Percentiles rank a stretch among this genome's conserved stretches.
Evolutionary conservation across 2,797 vertebrate genomes (phyloP).

Genomic region (Esox masquinongy): DNA sequence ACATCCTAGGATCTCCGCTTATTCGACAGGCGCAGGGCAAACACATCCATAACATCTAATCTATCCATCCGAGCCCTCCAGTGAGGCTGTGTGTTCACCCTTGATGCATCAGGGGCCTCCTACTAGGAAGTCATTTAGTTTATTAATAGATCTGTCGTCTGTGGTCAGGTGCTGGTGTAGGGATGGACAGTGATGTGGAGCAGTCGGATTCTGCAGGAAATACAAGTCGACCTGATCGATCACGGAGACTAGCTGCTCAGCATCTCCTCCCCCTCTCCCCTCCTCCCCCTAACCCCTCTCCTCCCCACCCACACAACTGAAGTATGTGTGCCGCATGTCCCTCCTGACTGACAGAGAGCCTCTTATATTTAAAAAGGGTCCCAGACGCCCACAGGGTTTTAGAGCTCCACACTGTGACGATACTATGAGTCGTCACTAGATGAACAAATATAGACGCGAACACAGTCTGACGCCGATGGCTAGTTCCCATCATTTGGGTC

Average conservation of each 20-base stretch:
- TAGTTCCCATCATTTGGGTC: constrained; percentile 37
- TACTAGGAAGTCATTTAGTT: not conserved
- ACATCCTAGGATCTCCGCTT: constrained; percentile 11
- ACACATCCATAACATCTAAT: not conserved
- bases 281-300: not conserved
- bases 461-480: not conserved
- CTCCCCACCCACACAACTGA: constrained; percentile 31
- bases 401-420: not conserved
- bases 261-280: not conserved
- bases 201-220: constrained; percentile 51
- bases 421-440: not conserved
- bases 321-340: constrained; percentile 29
- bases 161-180: constrained; percentile 1
- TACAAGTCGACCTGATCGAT: constrained; percentile 51
- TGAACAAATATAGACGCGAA: constrained; percentile 5
- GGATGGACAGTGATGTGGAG: constrained; percentile 3
- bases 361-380: constrained; percentile 21
- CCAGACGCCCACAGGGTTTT: constrained; percentile 20
- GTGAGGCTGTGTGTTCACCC: not conserved
- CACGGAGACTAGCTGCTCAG: constrained; percentile 24
- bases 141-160: not conserved
- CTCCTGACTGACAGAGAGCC: constrained; percentile 27
- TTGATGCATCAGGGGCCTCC: not conserved
- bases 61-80: not conserved
- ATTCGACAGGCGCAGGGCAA: not conserved